These are phyloP conservation scores for Cerceris ruficornis DNA, from an alignment of 2,888 invertebrate species.

Conservation along the genomic window DNA sequence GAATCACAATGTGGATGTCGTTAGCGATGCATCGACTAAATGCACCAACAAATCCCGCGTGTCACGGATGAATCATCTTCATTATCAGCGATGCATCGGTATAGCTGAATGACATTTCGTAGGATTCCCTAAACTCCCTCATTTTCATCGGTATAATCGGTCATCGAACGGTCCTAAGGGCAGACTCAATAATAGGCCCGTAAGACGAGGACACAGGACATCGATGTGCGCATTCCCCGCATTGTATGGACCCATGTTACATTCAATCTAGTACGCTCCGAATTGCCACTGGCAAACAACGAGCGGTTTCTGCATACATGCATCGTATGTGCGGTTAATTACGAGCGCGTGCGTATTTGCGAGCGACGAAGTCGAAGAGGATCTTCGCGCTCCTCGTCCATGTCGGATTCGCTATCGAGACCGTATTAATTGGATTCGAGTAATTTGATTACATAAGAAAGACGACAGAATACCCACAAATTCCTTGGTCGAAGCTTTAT, in stretches of 20 bases:
- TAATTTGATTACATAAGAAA: slow-evolving; percentile 72
- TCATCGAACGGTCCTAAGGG: slow-evolving; percentile 25
- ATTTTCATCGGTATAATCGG: slow-evolving; percentile 15
- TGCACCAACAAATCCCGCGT: no score
- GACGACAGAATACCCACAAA: slow-evolving; percentile 67
- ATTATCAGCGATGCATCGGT: no score
- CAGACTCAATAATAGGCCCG: slow-evolving; percentile 23
- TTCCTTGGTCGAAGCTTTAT: slow-evolving; percentile 45
- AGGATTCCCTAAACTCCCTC: background rate
- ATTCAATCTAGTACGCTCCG: slow-evolving; percentile 55
- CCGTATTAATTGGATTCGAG: slow-evolving; percentile 69
- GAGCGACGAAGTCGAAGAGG: slow-evolving; percentile 37
- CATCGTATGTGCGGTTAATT: slow-evolving; percentile 59
- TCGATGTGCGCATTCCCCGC: slow-evolving; percentile 14
- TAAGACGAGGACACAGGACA: slow-evolving; percentile 42
- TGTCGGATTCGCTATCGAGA: slow-evolving; percentile 59
- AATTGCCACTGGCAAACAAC: slow-evolving; percentile 66
- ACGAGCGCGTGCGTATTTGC: slow-evolving; percentile 47
- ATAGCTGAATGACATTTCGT: background rate
- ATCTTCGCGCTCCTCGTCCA: slow-evolving; percentile 1
- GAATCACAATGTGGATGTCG: no score
- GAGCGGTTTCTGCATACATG: slow-evolving; percentile 55
- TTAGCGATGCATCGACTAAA: no score
- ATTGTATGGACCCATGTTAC: slow-evolving; percentile 46
- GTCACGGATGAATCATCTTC: no score